Base-by-base conservation (phyloP, 2,113 vertebrate species). In the Seriola rivoliana region DNA sequence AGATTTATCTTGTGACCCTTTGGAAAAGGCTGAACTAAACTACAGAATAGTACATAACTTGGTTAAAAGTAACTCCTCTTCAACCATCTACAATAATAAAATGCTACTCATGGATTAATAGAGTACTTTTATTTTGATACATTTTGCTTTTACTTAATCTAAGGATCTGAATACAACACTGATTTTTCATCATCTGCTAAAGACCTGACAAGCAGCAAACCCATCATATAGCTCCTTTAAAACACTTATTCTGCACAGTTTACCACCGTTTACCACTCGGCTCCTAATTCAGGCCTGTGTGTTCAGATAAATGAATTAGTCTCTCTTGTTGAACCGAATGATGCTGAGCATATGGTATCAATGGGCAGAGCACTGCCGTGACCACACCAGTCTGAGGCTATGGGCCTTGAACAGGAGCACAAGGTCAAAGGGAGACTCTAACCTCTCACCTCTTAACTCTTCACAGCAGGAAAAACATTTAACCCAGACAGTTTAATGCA, bases 311-410 rank as follows among this genome's bases (percentile, higher is more conserved):
- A 76, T 32, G 5, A 10, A 23, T 74, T 38, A 58, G 25, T 73
- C 52, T 71, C 19, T 36, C 36, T 16, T 29, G 52, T 14, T 76
- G 40, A 57, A 54, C 9, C 16, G 65, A 23, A 69, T 78, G 66
- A 80, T 48, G 50, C 38, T 38, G 14, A 86, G 74, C 81, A 84
- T 82, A 0, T 81, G 82, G 23, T 29, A 23, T 76, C 68, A 69
- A 64, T 3, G 7, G 19, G 14, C 40, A 38, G 8, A 59, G 34
- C 21, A 21, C 4, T 21, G 54, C 65, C 4, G 4, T 78, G 75
- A 88, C 62, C 55, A 32, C 7, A 38, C 9, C 8, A 25, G 50
- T 75, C 17, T 34, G 50, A 64, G 70, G 40, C 80, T 46, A 48
- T 38, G 38, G 38, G 46, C 50, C 42, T 59, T 75, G 8, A 73